These are phyloP conservation scores for Neoascia interrupta DNA, from an alignment of 2,888 invertebrate genomes.

Conservation along the genomic window DNA sequence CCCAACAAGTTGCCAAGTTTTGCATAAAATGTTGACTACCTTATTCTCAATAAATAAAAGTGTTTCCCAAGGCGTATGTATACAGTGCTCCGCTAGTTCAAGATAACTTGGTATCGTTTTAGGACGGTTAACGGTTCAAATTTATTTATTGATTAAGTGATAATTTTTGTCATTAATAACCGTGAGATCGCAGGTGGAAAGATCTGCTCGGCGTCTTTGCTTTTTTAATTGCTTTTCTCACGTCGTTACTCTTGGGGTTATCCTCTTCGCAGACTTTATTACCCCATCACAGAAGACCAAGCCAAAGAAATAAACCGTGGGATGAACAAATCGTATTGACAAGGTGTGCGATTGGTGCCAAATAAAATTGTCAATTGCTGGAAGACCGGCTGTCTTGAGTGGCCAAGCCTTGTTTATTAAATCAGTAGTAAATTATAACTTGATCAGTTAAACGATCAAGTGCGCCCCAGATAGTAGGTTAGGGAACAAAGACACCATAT, in stretches of 20 bases:
- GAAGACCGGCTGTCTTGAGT: not conserved
- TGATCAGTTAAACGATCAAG: conserved; percentile 59
- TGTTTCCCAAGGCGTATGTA: not conserved
- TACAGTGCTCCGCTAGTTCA: not conserved
- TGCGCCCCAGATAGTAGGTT: too few species aligned
- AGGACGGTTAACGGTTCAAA: conserved; percentile 21
- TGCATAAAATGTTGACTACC: not conserved
- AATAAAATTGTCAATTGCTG: conserved; percentile 44
- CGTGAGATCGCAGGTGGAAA: conserved; percentile 35
- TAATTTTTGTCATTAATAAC: conserved; percentile 37
- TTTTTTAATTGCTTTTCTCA: conserved; percentile 64
- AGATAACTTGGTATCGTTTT: conserved; percentile 9
- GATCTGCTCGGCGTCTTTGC: conserved; percentile 31
- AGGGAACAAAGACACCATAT: too few species aligned
- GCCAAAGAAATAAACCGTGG: conserved; percentile 8
- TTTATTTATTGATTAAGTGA: conserved; percentile 34
- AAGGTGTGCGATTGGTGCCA: conserved; percentile 24
- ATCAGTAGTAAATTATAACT: conserved; percentile 57
- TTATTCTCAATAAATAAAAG: not conserved
- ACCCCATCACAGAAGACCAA: not conserved
- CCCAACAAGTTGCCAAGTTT: not conserved
- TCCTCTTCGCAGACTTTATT: not conserved
- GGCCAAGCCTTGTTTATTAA: not conserved
- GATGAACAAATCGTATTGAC: conserved; percentile 45
- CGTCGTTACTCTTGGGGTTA: conserved; percentile 50